phyloP scores from a whole-genome alignment of 2,888 invertebrate species.

The Macaria liturata region DNA sequence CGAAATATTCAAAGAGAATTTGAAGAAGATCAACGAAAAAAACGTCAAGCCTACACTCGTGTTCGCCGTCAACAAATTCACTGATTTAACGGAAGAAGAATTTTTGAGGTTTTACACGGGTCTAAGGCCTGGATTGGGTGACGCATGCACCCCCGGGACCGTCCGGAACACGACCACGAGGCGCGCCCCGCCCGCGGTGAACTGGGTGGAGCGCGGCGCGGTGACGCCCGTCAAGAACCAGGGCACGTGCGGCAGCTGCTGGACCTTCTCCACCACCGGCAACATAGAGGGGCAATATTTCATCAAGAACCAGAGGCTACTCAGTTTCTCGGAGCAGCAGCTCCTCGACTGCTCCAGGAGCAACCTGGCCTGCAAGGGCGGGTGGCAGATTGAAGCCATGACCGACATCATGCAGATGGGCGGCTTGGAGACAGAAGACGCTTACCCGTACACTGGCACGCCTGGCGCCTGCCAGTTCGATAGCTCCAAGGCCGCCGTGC shows the following conservation, averaged over 20 bases:
- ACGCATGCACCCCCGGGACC: background rate
- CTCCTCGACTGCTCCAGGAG: conserved; percentile 13
- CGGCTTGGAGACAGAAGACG: conserved; percentile 5
- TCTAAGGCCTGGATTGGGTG: background rate
- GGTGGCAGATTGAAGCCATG: background rate
- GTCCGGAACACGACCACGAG: background rate
- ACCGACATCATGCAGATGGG: conserved; percentile 4
- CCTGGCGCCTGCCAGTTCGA: no score
- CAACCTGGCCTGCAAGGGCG: background rate
- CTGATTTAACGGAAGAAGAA: conserved; percentile 13
- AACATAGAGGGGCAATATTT: conserved; percentile 16
- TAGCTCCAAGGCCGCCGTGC: background rate
- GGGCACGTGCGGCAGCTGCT: conserved; percentile 10
- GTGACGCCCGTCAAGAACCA: conserved; percentile 12
- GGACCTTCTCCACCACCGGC: conserved; percentile 15
- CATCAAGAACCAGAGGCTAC: conserved; percentile 2
- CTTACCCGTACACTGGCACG: conserved; percentile 8
- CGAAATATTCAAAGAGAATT: conserved; percentile 14
- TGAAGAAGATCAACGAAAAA: conserved; percentile 12
- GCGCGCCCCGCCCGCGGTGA: conserved; percentile 9
- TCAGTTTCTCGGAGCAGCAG: conserved; percentile 20
- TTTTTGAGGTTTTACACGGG: background rate
- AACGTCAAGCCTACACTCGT: conserved; percentile 4
- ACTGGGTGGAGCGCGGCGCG: conserved; percentile 5
- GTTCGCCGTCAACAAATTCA: conserved; percentile 15